phyloP scores from a whole-genome alignment of 2,797 vertebrate species.

The Caiman crocodilus region DNA sequence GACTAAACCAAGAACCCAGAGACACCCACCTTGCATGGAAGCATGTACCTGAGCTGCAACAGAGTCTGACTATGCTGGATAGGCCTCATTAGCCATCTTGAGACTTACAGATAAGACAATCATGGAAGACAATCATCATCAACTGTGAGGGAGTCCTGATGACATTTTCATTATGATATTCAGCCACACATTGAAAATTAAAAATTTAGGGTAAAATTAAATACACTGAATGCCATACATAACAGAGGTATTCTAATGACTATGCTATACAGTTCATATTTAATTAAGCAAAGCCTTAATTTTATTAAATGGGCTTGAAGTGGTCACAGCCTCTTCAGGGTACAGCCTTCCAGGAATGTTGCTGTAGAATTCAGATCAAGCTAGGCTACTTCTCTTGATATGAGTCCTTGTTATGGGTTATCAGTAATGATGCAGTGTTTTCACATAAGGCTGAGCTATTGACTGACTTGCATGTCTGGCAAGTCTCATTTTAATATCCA shows the following conservation, averaged over 20 bases:
- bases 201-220: slow-evolving; percentile 39
- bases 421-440: not conserved
- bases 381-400: not conserved
- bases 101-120: too few species aligned
- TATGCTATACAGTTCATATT: slow-evolving; percentile 27
- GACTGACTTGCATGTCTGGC: not conserved
- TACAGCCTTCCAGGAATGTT: not conserved
- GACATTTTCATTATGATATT: not conserved
- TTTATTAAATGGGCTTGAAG: slow-evolving; percentile 25
- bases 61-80: too few species aligned
- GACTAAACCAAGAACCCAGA: too few species aligned
- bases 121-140: too few species aligned
- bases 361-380: not conserved
- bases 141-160: too few species aligned
- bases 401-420: fast-evolving
- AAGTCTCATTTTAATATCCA: not conserved
- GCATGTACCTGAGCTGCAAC: too few species aligned
- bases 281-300: not conserved
- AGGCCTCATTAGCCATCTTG: too few species aligned
- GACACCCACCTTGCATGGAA: too few species aligned
- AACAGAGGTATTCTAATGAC: not conserved
- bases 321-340: not conserved
- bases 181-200: not conserved
- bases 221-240: slow-evolving; percentile 62
- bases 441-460: not conserved